Base-by-base conservation (phyloP, 2,888 invertebrate species). In the Troglohyphantes excavatus region DNA sequence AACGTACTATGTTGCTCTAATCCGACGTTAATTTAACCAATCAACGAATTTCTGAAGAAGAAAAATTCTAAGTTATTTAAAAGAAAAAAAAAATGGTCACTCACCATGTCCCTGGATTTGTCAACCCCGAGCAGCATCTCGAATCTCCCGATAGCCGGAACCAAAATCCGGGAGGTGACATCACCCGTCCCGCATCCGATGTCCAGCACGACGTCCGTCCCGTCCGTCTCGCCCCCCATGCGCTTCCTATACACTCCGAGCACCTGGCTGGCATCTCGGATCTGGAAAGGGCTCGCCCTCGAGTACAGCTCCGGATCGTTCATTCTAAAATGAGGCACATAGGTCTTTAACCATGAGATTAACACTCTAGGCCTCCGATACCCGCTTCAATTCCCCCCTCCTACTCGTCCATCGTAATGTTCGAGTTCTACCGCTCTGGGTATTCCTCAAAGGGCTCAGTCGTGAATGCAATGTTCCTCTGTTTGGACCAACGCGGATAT, bases 161-260 rank as follows among this genome's bases (percentile, higher is more conserved):
- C 68, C 5, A 91, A 17, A n/a, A 91, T 81, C 19, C 65, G n/a
- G 5, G 73, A 75, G n/a, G 91, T 91, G 11, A 91, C 90, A 43
- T 91, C 82, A 0, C 91, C 91, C 0, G 90, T 46, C 17, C 91
- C 91, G 27, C 91, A 91, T 19, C 91, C 91, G 63, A 91, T 90
- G 75, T 91, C 91, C 26, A 91, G 70, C 0, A 91, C 59, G 26
- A 67, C 53, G 53, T 90, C 90, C 7, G 85, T 19, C 17, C 68
- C 72, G 7, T 79, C 70, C 6, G 81, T 11, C 17, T 70, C 72
- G 1, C 46, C 19, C 5, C 43, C 21, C 46, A 91, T 65, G 2
- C 53, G 61, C 70, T 86, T 85, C 33, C 61, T 39, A 53, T 82
- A 91, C 2, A 73, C 72, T 1, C 73, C 72, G 1, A 91, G 91